Evolutionary conservation across 2,113 vertebrate genomes (phyloP), one percentile per base, ranked within the genome.

Genomic region (Nematolebias whitei): DNA sequence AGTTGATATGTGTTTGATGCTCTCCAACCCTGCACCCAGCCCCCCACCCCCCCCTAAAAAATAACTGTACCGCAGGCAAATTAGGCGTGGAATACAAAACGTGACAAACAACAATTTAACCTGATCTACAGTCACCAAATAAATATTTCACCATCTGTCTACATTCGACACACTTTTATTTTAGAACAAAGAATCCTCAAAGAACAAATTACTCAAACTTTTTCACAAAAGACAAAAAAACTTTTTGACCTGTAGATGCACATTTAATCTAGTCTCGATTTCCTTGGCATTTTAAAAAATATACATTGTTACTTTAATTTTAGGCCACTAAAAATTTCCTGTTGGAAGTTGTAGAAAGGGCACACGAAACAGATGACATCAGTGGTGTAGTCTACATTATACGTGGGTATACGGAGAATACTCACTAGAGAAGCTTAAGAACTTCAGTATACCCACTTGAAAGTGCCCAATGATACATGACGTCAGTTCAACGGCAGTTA

Each of bases 121-220:
- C 88, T 79, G 84, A 88, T 89, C 81, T 72, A 76, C 82, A 89
- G 88, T 85, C 84, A 83, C 76, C 80, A 80, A 87, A 91, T 93
- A 89, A 92, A 92, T 91, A 92, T 91, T 91, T 92, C 82, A 91
- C 86, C 48, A 87, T 91, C 82, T 90, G 90, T 93, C 90, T 88
- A 87, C 84, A 85, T 86, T 82, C 89, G 89, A 91, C 89, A 91
- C 79, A 85, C 88, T 90, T 89, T 84, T 79, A 82, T 69, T 69
- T 18, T 74, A 86, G 81, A 91, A 91, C 88, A 92, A 91, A 89
- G 71, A 63, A 82, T 81, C 91, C 69, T 67, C 52, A 66, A 87
- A 85, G 63, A 90, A 84, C 83, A 88, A 86, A 89, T 89, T 83
- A 83, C 71, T 71, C 58, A 83, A 89, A 87, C 76, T 87, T 79